Percentiles rank a stretch among this genome's conserved stretches.
Evolutionary conservation across 2,888 invertebrate species (phyloP).

Genomic region (Caenorhabditis zanzibari): DNA sequence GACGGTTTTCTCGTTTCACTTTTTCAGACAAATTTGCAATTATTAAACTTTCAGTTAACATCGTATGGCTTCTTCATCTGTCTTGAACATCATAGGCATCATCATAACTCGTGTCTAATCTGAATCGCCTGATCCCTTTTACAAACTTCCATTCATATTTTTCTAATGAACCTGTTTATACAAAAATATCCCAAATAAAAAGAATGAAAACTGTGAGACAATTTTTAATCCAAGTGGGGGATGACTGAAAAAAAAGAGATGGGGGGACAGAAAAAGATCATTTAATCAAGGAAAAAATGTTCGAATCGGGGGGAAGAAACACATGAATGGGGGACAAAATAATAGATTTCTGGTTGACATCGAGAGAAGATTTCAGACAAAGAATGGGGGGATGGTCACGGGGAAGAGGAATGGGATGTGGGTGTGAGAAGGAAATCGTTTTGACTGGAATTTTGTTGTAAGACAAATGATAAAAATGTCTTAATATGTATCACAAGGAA

Average conservation of each 20-base stretch:
- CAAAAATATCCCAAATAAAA: constrained; percentile 22
- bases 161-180: constrained; percentile 29
- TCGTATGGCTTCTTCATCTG: neutral
- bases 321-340: constrained; percentile 7
- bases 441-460: neutral
- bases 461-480: constrained; percentile 33
- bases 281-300: constrained; percentile 9
- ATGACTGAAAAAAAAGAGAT: neutral
- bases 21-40: no score
- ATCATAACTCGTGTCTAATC: neutral
- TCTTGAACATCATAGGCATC: neutral
- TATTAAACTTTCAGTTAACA: no score
- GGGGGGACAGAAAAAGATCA: neutral
- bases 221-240: constrained; percentile 9
- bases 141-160: neutral
- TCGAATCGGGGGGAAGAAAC: neutral
- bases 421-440: neutral
- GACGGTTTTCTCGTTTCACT: no score
- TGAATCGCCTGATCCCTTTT: neutral
- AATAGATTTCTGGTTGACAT: constrained; percentile 18
- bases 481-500: constrained; percentile 26
- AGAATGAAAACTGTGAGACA: neutral
- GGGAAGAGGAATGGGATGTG: constrained; percentile 18
- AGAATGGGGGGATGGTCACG: constrained; percentile 25
- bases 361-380: constrained; percentile 16